Evolutionary conservation across 2,888 invertebrate species (phyloP), one percentile per base, ranked within the genome.

Genomic region (Xestobium rufovillosum): DNA sequence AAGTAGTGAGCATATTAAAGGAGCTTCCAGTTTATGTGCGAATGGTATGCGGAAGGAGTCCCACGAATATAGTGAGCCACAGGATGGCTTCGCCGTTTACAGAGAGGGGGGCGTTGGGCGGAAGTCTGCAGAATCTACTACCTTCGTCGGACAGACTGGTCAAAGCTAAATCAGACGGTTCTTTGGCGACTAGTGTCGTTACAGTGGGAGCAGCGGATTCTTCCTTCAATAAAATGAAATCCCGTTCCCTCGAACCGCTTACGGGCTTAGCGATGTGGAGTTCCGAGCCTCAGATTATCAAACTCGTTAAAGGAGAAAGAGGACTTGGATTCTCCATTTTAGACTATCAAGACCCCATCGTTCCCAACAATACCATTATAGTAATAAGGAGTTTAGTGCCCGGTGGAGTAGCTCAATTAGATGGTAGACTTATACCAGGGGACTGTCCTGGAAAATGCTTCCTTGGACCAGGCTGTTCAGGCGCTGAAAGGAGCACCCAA

Each of bases 271-370:
- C 92, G 8, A 88, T 91, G 83, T 94, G 92, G 92, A 84, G 83
- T 53, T 83, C 83, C 42, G 82, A 89, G 50, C 78, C 88, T 3
- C 83, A 88, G 39, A 75, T 84, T 52, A 87, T 94, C 41, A 83
- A 89, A 63, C 72, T 95, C 48, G 68, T 75, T 50, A 95, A 95
- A 66, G 90, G 89, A 49, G 89, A 91, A 52, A 72, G 87, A 49
- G 95, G 95, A 19, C 76, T 95, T 28, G 95, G 95, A 45, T 95
- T 95, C 71, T 91, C 91, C 44, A 89, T 95, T 57, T 73, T 94
- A 46, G 94, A 88, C 65, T 88, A 88, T 66, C 79, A 92, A 89
- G 92, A 94, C 68, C 94, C 92, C 3, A 75, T 86, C 56, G 90
- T 90, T 67, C 78, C 89, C 13, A 77, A 79, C 57, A 83, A 89